Percentiles rank a stretch among this genome's conserved stretches.
Evolutionary conservation across 2,888 invertebrate genomes (phyloP).

Genomic region (Dendrolimus pini): DNA sequence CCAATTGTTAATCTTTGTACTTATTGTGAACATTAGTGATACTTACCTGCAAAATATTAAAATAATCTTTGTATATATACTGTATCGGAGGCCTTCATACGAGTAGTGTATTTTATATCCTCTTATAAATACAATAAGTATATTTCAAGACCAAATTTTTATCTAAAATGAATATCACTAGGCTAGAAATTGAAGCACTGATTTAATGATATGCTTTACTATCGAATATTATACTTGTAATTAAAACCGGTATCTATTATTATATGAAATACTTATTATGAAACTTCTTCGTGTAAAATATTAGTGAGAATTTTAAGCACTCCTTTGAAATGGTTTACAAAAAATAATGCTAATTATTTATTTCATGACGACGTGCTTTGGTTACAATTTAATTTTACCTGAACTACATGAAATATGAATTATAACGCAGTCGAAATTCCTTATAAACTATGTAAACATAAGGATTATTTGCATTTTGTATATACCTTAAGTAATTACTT

Average conservation of each 20-base stretch:
- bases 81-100: conserved; percentile 67
- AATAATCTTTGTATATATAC: conserved; percentile 37
- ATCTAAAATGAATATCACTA: conserved; percentile 52
- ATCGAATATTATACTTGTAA: neutral
- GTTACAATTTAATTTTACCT: no score
- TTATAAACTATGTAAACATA: no score
- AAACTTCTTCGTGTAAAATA: neutral
- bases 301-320: no score
- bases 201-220: conserved; percentile 28
- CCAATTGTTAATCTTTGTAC: conserved; percentile 24
- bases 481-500: neutral
- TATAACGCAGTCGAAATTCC: no score
- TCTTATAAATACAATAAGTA: conserved; percentile 23
- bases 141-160: conserved; percentile 63
- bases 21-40: neutral
- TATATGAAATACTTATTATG: neutral
- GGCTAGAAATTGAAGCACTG: conserved; percentile 38
- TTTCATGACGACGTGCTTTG: no score
- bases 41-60: neutral
- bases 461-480: neutral
- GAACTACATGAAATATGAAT: no score
- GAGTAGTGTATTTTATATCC: conserved; percentile 38
- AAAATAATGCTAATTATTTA: no score
- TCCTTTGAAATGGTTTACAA: no score
- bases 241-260: no score